Evolutionary conservation across 2,888 invertebrate genomes (phyloP).

Genomic region (Tholera decimalis): DNA sequence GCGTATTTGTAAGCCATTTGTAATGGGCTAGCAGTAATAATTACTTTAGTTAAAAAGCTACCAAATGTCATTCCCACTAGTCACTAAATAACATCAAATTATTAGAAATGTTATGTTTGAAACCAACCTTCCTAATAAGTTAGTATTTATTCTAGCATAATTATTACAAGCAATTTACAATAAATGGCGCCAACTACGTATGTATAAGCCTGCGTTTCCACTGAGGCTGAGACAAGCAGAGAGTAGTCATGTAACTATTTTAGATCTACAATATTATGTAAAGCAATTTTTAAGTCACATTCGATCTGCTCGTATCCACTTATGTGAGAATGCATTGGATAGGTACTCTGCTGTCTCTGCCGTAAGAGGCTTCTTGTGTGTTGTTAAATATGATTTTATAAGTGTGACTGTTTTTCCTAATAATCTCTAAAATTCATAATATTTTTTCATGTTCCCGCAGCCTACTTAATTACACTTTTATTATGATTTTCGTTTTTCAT

Average conservation of each 20-base stretch:
- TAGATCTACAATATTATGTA: too few relatives aligned
- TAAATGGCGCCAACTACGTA: neutral
- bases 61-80: conserved; percentile 54
- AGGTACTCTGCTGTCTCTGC: neutral
- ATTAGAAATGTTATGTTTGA: conserved; percentile 9
- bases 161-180: neutral
- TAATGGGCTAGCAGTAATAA: conserved; percentile 31
- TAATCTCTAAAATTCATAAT: conserved; percentile 12
- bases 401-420: conserved; percentile 19
- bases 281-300: too few relatives aligned
- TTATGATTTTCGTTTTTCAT: conserved; percentile 27
- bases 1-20: conserved; percentile 26
- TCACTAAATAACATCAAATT: conserved; percentile 39
- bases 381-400: conserved; percentile 20
- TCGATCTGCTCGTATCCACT: neutral
- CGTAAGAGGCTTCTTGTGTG: neutral
- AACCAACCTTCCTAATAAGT: conserved; percentile 8
- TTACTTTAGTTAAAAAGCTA: conserved; percentile 13
- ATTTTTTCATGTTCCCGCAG: conserved; percentile 30
- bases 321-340: neutral
- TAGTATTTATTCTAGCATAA: conserved; percentile 25
- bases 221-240: neutral
- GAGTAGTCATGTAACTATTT: neutral
- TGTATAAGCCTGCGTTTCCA: neutral
- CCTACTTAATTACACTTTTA: conserved; percentile 39